Base-by-base conservation (phyloP, 2,888 invertebrate species). In the Phrixothrix hirtus region DNA sequence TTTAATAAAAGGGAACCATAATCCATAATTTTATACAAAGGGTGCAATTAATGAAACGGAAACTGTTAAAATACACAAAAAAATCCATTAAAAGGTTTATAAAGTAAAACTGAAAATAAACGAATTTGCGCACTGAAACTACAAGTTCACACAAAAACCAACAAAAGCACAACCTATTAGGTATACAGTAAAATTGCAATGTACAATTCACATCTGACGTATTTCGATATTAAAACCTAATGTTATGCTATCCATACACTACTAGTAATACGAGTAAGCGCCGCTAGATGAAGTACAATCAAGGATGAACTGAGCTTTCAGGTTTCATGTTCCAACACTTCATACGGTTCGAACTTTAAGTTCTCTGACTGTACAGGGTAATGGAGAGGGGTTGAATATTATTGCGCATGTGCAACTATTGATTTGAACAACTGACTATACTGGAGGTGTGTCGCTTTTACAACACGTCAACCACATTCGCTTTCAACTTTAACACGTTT, bases 221-320 rank as follows among this genome's bases (percentile, higher is more conserved):
- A 52, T 43, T 52, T 56, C 36, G 10, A 55, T 64, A 63, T 63
- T 64, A 59, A 67, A 63, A 65, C 58, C 56, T 55, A 58, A 66
- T 65, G 67, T 63, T 65, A 65, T 63, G 61, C 60, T 58, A 60
- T 59, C 60, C 64, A 65, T 66, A 61, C 29, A 48, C 44, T 60
- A 57, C 59, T 50, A 42, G 58, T 68, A 65, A 67, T 69, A 63
- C 68, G 63, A 64, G 61, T 65, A 59, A 68, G 63, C 64, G 66
- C 69, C 69, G 68, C 68, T 67, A 70, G 72, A 68, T 69, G 69
- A 63, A 57, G 59, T 67, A 68, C 68, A 66, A 62, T 70, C 70
- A 62, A 57, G 54, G 63, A 60, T 57, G 63, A 60, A 67, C 64
- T 59, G 60, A 63, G 62, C 62, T 63, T 53, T 53, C 59, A 44